Base-by-base conservation (phyloP, 1,140 invertebrate species). In the Polypedilum vanderplanki region DNA sequence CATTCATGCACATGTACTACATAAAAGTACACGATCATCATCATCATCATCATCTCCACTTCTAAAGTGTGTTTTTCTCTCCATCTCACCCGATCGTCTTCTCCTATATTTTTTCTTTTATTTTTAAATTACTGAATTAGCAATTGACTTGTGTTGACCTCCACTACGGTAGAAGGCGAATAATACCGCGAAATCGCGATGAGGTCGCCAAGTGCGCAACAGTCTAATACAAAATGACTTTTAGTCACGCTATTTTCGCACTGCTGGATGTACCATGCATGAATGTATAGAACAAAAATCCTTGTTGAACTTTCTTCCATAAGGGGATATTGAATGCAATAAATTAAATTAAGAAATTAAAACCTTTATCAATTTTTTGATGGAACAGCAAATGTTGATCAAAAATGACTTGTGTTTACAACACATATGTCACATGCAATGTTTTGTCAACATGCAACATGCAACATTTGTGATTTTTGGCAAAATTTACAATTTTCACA, bases 81-180 rank as follows among this genome's bases (percentile, higher is more conserved):
- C 15, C 15, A 57, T 57, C 15, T 57, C 46, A n/a, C 12, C 24
- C 46, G 12, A 57, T n/a, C 12, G 46, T 57, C 24, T 3, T 5
- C 5, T 33, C 12, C 15, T 57, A 57, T n/a, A n/a, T n/a, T n/a
- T n/a, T n/a, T 57, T 12, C 12, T 1, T 46, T 57, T n/a, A 57
- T n/a, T n/a, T 57, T 8, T 15, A 57, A 57, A 57, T 33, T 33
- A 57, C 46, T n/a, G 65, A 70, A 70, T 70, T 70, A 70, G 65
- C 65, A 70, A 70, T 70, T 70, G 65, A 70, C 65, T 70, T 22
- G 18, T 20, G 9, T 18, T 20, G 17, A 18, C 65, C 20, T 70
- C 65, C 8, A 70, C 65, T 18, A 70, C 10, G 20, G 20, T 22
- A 18, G 17, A 70, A 22, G 10, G 65, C 65, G 17, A 20, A 15